Conservation (phyloP, 2,888 invertebrate genomes). For the Holacanthella duospinosa region DNA sequence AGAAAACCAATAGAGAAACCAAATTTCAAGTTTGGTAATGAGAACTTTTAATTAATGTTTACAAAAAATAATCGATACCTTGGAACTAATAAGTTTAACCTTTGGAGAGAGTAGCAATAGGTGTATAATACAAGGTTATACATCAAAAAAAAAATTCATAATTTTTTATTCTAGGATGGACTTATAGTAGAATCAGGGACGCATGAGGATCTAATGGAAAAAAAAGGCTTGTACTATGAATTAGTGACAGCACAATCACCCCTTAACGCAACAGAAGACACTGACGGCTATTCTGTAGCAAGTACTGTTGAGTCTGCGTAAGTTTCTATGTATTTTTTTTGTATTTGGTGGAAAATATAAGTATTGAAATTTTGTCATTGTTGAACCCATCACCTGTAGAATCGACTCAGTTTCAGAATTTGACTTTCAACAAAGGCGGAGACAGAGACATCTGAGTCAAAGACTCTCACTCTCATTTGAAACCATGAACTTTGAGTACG, state of each 20-base stretch:
- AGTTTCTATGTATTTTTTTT: neutral
- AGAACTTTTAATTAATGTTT: too few relatives aligned
- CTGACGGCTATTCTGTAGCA: neutral
- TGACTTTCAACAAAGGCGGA: neutral
- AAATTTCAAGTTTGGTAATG: too few relatives aligned
- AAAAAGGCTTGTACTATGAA: neutral
- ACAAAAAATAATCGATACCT: too few relatives aligned
- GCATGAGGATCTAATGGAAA: neutral
- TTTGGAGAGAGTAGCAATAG: too few relatives aligned
- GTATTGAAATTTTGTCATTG: too few relatives aligned
- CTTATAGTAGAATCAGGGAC: neutral
- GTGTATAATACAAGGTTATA: too few relatives aligned
- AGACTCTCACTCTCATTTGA: neutral
- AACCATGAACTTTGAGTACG: neutral
- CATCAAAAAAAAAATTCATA: too few relatives aligned
- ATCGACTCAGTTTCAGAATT: neutral
- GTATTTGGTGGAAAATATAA: too few relatives aligned
- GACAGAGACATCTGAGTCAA: neutral
- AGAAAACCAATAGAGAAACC: too few relatives aligned
- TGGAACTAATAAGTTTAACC: too few relatives aligned
- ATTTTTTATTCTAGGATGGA: too few relatives aligned
- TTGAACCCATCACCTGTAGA: too few relatives aligned
- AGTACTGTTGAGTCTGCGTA: neutral
- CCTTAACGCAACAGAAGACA: neutral
- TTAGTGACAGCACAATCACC: neutral